phyloP scores from a whole-genome alignment of 2,797 vertebrate species.

The Pampus argenteus region DNA sequence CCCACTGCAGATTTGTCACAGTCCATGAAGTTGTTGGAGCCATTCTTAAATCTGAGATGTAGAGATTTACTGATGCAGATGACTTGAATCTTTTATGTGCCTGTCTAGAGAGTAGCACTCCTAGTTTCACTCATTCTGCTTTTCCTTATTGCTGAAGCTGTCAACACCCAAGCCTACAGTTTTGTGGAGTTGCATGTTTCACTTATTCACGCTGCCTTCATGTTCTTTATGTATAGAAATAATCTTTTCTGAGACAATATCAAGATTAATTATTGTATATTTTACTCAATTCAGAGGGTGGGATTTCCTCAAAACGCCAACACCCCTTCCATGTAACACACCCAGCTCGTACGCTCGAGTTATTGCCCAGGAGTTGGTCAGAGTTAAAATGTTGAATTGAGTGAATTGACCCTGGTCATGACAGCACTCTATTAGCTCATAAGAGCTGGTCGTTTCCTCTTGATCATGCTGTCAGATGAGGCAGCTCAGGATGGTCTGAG shows the following conservation, averaged over 20 bases:
- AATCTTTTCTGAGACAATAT: not conserved
- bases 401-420: slow-evolving; percentile 13
- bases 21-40: slow-evolving; percentile 62
- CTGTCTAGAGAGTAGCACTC: slow-evolving; percentile 24
- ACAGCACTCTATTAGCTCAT: slow-evolving; percentile 33
- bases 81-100: slow-evolving; percentile 11
- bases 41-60: slow-evolving; percentile 33
- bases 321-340: not conserved
- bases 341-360: not conserved
- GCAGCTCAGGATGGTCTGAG: slow-evolving; percentile 53
- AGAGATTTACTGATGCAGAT: slow-evolving; percentile 24
- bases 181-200: slow-evolving; percentile 57
- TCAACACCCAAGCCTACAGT: slow-evolving; percentile 49
- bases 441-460: slow-evolving; percentile 47
- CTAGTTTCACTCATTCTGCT: slow-evolving; percentile 20
- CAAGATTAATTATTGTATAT: not conserved
- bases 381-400: slow-evolving; percentile 36
- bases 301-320: not conserved
- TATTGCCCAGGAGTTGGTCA: slow-evolving; percentile 20
- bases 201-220: slow-evolving; percentile 12
- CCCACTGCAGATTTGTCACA: slow-evolving; percentile 46
- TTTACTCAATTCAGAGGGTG: slow-evolving; percentile 10
- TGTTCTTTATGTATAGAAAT: not conserved
- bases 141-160: slow-evolving; percentile 18
- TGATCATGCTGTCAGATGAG: slow-evolving; percentile 63